Evolutionary conservation across 1,140 invertebrate species (phyloP).

Genomic region (Carposina sasakii): DNA sequence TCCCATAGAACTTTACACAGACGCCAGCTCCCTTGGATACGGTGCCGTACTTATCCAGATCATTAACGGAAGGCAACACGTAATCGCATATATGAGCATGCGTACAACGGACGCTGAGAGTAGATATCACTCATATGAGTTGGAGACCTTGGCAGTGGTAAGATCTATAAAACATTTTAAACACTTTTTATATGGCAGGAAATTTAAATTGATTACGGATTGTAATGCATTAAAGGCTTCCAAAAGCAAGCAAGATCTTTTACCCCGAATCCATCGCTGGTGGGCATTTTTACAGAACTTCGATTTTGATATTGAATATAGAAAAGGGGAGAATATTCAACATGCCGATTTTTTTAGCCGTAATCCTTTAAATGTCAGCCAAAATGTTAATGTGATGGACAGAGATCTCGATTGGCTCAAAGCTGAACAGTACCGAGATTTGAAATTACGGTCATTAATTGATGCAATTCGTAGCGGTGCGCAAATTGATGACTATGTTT

Average conservation of each 20-base stretch:
- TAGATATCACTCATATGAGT: slow-evolving; percentile 54
- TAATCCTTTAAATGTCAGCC: slow-evolving; percentile 1
- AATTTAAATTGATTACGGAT: slow-evolving; percentile 26
- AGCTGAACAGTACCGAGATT: slow-evolving; percentile 18
- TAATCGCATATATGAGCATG: slow-evolving; percentile 17
- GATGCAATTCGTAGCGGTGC: slow-evolving; percentile 8
- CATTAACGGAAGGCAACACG: slow-evolving; percentile 6
- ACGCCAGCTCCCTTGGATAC: slow-evolving; percentile 38
- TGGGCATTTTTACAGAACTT: slow-evolving; percentile 36
- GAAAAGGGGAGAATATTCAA: slow-evolving; percentile 9
- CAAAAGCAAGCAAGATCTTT: slow-evolving; percentile 28
- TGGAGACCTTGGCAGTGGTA: slow-evolving; percentile 55
- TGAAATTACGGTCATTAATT: slow-evolving; percentile 11
- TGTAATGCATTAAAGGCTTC: slow-evolving; percentile 26
- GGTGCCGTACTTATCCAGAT: slow-evolving; percentile 51
- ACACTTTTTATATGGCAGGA: slow-evolving; percentile 24
- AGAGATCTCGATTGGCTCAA: slow-evolving; percentile 13
- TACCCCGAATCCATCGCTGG: slow-evolving; percentile 33
- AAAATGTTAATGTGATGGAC: slow-evolving; percentile 10
- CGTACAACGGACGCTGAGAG: slow-evolving; percentile 24
- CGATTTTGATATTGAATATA: slow-evolving; percentile 21
- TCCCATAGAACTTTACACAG: slow-evolving; percentile 34
- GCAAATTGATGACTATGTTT: slow-evolving; percentile 6
- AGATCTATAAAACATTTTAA: slow-evolving; percentile 28
- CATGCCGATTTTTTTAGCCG: slow-evolving; percentile 12